phyloP scores from a whole-genome alignment of 2,888 invertebrate genomes.

The Prenolepis imparis region DNA sequence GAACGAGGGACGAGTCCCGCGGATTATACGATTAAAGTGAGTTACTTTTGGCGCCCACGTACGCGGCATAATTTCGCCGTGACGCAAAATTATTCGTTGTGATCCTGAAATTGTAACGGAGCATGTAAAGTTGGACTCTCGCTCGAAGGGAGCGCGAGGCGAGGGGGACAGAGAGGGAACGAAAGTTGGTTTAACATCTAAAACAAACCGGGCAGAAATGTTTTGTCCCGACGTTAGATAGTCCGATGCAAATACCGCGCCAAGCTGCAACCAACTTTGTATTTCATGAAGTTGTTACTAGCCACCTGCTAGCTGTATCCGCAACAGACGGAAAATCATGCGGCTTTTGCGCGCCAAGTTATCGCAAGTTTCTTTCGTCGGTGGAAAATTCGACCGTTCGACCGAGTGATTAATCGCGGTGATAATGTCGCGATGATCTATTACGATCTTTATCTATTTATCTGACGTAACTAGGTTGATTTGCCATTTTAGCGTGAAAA shows the following conservation, averaged over 20 bases:
- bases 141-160: background rate
- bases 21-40: slow-evolving; percentile 52
- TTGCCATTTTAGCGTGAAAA: background rate
- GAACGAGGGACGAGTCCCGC: slow-evolving; percentile 23
- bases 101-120: slow-evolving; percentile 53
- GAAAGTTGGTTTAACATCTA: slow-evolving; percentile 47
- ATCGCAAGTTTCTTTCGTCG: slow-evolving; percentile 35
- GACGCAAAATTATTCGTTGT: slow-evolving; percentile 50
- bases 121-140: slow-evolving; percentile 31
- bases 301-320: slow-evolving; percentile 42
- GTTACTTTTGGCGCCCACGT: slow-evolving; percentile 45
- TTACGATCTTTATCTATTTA: background rate
- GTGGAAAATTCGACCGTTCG: slow-evolving; percentile 8
- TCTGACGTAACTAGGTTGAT: background rate
- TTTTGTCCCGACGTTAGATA: slow-evolving; percentile 52
- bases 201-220: slow-evolving; percentile 47
- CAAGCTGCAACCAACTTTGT: slow-evolving; percentile 51
- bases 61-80: slow-evolving; percentile 40
- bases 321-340: slow-evolving; percentile 48
- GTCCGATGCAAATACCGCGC: slow-evolving; percentile 48
- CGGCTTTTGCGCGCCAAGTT: slow-evolving; percentile 32
- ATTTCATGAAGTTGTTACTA: slow-evolving; percentile 54
- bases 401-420: background rate
- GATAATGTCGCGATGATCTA: background rate
- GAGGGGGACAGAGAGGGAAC: background rate